Evolutionary conservation across 2,888 invertebrate genomes (phyloP), one percentile per base, ranked within the genome.

Genomic region (Yponomeuta evonymella): DNA sequence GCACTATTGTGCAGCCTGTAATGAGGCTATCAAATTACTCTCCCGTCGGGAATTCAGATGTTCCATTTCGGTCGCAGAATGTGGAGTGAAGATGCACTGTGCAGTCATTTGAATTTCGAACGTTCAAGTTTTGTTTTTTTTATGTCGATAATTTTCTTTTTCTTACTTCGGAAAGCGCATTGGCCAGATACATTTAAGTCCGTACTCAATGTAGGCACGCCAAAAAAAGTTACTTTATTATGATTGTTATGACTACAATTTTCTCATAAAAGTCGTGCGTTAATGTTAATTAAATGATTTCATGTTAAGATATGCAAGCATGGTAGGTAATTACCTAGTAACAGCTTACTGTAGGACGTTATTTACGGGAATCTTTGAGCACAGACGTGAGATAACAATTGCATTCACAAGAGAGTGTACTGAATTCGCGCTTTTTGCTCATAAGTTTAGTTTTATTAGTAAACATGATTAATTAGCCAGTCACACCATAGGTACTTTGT

Each of bases 1-100:
- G 48, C 65, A 72, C 74, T 80, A 82, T 83, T 83, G 79, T 76
- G 75, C 80, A 74, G 65, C 30, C 33, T 78, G 79, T 85, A 87
- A 87, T 85, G 86, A 87, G 82, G 75, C 79, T 58, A 87, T 88
- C 87, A 74, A 75, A 83, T 88, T 83, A 78, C 88, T 67, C 80
- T 87, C 83, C 79, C 71, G 70, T 82, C 65, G 30, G 65, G 33
- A 33, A 65, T 65, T 65, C 10, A 9, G 29, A 12, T 33, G 65
- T 65, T 65, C 33, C 12, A 30, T 65, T 65, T 65, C 5, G 30
- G 65, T 29, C 33, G 29, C 9, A 29, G 29, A 33, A 58, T 58
- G 15, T 58, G 51, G 15, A 15, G 51, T 15, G 51, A 4, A 3
- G 51, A 15, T 1, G 29, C 65, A 65, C 65, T 65, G 65, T 65